Conservation (phyloP, 2,797 vertebrate species). For the Petrocephalus sullivani region DNA sequence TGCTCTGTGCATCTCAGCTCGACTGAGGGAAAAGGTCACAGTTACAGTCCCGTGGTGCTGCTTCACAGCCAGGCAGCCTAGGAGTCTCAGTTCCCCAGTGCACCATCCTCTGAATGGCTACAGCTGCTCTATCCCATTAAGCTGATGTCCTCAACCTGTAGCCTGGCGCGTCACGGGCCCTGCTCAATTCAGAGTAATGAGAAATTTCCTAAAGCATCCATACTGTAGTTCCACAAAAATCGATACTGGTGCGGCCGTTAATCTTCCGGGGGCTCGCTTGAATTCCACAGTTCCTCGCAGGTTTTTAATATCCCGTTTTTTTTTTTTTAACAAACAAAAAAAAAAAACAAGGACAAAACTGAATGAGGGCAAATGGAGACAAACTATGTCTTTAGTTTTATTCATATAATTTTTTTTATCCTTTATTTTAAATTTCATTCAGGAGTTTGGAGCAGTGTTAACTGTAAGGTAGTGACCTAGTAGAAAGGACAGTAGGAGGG, state of each 20-base stretch:
- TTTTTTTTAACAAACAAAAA: neutral
- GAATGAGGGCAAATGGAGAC: neutral
- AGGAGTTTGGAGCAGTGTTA: neutral
- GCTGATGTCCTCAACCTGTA: neutral
- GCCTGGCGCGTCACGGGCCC: neutral
- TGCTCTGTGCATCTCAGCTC: neutral
- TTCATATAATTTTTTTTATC: neutral
- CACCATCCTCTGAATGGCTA: neutral
- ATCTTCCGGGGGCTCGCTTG: neutral
- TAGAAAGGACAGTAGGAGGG: neutral
- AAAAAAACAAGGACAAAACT: neutral
- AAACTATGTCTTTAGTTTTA: neutral
- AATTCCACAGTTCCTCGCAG: neutral
- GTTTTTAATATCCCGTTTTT: neutral
- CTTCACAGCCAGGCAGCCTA: neutral
- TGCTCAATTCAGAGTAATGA: slow-evolving; percentile 7
- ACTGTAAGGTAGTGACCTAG: neutral
- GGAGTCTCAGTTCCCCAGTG: neutral
- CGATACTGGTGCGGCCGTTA: neutral
- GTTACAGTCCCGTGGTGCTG: neutral
- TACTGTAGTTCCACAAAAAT: slow-evolving; percentile 12
- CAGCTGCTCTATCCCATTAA: neutral
- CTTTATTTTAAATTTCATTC: neutral
- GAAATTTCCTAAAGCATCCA: neutral
- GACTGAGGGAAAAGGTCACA: slow-evolving; percentile 2